Evolutionary conservation across 2,113 vertebrate genomes (phyloP).

Genomic region (Colossoma macropomum): DNA sequence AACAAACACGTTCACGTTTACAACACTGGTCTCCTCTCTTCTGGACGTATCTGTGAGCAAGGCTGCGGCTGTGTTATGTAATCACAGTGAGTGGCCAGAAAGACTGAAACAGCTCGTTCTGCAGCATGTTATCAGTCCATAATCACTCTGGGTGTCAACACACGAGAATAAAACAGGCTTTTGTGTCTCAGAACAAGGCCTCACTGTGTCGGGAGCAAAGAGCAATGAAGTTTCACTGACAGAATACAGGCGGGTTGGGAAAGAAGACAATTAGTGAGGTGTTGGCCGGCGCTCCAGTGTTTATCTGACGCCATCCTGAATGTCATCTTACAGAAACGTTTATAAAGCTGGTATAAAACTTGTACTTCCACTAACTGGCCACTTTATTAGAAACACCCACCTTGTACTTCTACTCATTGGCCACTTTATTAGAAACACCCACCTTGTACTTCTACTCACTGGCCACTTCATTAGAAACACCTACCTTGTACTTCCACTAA

Average conservation of each 20-base stretch:
- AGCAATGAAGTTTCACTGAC: neutral
- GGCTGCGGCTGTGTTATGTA: neutral
- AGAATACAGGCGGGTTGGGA: neutral
- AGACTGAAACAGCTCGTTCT: neutral
- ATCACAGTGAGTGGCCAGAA: neutral
- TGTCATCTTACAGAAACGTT: neutral
- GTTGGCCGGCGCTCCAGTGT: neutral
- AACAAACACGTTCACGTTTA: neutral
- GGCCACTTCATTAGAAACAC: too few species aligned
- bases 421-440: too few species aligned
- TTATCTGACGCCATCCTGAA: neutral
- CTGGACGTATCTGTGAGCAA: neutral
- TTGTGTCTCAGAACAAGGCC: neutral
- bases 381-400: too few species aligned
- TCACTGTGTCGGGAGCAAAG: neutral
- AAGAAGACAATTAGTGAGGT: neutral
- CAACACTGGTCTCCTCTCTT: neutral
- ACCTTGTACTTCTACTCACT: too few species aligned
- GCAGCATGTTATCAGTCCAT: neutral
- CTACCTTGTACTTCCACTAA: too few species aligned
- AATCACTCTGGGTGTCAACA: constrained; percentile 13
- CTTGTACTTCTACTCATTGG: too few species aligned
- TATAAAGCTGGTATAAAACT: too few species aligned
- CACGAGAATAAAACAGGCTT: neutral
- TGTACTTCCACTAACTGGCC: too few species aligned